Conservation (phyloP, 2,113 vertebrate genomes). For the Gobiocypris rarus region DNA sequence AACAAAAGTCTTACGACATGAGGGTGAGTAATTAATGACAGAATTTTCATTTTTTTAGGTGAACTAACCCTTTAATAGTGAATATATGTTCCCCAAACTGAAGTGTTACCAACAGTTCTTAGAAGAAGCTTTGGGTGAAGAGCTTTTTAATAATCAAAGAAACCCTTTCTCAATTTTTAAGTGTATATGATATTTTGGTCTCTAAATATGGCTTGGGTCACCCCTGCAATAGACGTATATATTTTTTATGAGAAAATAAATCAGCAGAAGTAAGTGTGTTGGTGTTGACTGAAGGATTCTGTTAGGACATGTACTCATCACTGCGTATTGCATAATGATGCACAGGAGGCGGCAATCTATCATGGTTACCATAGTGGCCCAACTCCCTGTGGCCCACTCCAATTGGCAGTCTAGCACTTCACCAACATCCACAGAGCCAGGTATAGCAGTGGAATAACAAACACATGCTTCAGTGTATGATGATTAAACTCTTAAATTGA, state of each 20-base stretch:
- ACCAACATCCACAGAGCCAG: not conserved
- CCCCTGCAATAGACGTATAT: not conserved
- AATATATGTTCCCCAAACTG: too few relatives aligned
- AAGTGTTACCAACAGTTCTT: too few relatives aligned
- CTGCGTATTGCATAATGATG: not conserved
- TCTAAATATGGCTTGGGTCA: not conserved
- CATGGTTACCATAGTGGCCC: constrained; percentile 5
- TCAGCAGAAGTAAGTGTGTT: not conserved
- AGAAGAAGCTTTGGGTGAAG: too few relatives aligned
- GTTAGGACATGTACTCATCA: constrained; percentile 2
- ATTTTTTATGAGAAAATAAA: not conserved
- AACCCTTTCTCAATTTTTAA: too few relatives aligned
- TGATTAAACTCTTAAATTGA: not conserved
- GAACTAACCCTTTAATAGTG: too few relatives aligned
- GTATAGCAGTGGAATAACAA: constrained; percentile 16
- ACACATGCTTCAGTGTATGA: not conserved
- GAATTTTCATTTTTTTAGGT: too few relatives aligned
- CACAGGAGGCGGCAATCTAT: not conserved
- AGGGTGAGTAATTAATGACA: too few relatives aligned
- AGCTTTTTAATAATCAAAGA: too few relatives aligned
- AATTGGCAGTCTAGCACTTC: constrained; percentile 10
- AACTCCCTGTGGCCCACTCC: not conserved
- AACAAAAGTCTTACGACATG: too few relatives aligned
- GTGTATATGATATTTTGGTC: not conserved
- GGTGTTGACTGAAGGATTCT: not conserved